Conservation (phyloP, 2,888 invertebrate species). For the Thecocarcelia acutangulata region DNA sequence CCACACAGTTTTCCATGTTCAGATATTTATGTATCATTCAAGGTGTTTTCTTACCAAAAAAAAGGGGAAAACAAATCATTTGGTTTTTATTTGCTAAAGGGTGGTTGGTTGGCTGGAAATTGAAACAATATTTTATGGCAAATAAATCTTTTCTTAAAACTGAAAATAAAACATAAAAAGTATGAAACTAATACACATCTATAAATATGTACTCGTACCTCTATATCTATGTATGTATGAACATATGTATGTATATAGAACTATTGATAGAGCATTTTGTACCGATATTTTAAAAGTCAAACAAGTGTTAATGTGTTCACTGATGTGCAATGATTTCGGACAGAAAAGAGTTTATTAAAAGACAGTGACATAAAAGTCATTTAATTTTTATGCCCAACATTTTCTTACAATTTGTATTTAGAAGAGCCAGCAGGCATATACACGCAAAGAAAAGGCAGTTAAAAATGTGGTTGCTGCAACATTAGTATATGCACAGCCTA, state of each 20-base stretch:
- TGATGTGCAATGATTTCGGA: neutral
- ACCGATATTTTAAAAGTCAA: constrained; percentile 38
- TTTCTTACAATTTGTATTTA: too few relatives aligned
- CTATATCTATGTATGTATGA: too few relatives aligned
- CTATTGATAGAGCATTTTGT: neutral
- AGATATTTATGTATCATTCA: neutral
- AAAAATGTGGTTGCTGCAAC: too few relatives aligned
- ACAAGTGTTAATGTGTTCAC: constrained; percentile 62
- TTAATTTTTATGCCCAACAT: too few relatives aligned
- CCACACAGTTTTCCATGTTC: constrained; percentile 35
- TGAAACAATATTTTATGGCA: constrained; percentile 25
- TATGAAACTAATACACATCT: constrained; percentile 34
- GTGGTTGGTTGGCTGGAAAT: constrained; percentile 12
- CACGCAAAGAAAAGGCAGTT: too few relatives aligned
- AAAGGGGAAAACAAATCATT: constrained; percentile 21
- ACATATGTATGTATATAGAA: too few relatives aligned
- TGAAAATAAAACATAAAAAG: neutral
- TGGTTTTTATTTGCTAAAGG: constrained; percentile 24
- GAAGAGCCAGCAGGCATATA: too few relatives aligned
- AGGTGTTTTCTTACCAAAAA: neutral
- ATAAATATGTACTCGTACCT: constrained; percentile 1
- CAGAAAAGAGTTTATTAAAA: constrained; percentile 12
- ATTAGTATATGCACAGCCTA: too few relatives aligned
- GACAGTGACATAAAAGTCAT: neutral
- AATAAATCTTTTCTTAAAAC: neutral